Conservation (phyloP, 2,113 vertebrate species). For the Leptobrachium leishanense region DNA sequence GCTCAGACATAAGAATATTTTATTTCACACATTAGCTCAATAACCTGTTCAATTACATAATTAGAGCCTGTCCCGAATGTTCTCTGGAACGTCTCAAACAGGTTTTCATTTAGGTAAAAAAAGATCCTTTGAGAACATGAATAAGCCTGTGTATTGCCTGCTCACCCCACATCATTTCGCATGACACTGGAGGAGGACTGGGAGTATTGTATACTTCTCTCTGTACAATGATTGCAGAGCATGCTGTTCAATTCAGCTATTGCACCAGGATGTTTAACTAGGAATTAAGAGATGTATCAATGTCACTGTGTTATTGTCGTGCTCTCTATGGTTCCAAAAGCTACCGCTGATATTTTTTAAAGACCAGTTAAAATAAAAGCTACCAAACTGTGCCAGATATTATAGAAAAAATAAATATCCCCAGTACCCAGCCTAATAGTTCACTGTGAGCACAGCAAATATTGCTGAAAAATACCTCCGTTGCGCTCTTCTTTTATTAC, state of each 20-base stretch:
- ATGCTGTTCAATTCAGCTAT: conserved; percentile 50
- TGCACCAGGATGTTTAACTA: conserved; percentile 51
- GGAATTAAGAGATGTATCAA: conserved; percentile 37
- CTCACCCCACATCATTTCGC: conserved; percentile 44
- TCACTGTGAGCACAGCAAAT: neutral
- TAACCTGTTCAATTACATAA: conserved; percentile 59
- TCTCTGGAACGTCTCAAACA: conserved; percentile 59
- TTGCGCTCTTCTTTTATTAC: neutral
- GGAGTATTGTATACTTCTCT: conserved; percentile 22
- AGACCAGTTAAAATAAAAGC: conserved; percentile 19
- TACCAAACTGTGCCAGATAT: conserved; percentile 10
- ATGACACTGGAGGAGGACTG: conserved; percentile 28
- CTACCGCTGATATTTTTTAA: conserved; percentile 24
- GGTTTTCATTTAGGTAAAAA: conserved; percentile 57
- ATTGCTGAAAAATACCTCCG: neutral
- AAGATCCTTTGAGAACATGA: conserved; percentile 47
- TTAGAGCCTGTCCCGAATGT: conserved; percentile 57
- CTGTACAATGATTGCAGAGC: conserved; percentile 43
- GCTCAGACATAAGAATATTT: conserved; percentile 47
- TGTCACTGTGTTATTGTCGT: conserved; percentile 41
- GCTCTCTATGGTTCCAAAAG: neutral
- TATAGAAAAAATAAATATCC: neutral
- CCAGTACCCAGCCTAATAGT: neutral
- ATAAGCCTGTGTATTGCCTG: conserved; percentile 23
- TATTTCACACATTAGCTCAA: conserved; percentile 59